Evolutionary conservation across 2,888 invertebrate species (phyloP).

Genomic region (Chrysina gloriosa): DNA sequence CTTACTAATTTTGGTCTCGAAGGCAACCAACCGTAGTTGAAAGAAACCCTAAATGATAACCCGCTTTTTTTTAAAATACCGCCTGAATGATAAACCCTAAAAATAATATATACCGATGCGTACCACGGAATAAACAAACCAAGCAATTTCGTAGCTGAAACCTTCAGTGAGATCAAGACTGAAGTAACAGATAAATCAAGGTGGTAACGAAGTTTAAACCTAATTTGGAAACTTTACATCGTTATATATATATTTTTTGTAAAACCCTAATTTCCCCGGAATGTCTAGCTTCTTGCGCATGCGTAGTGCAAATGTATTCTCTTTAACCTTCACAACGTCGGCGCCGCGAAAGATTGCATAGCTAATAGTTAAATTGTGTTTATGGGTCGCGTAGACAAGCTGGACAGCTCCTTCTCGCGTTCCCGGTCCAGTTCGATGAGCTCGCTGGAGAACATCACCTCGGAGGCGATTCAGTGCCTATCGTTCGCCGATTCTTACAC

Average conservation of each 20-base stretch:
- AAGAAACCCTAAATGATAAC: neutral
- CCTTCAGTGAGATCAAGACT: no score
- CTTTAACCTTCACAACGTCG: neutral
- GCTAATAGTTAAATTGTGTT: conserved; percentile 61
- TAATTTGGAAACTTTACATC: no score
- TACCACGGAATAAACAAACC: no score
- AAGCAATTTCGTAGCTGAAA: no score
- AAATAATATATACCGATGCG: neutral
- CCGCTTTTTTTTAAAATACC: no score
- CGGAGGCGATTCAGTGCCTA: conserved; percentile 95
- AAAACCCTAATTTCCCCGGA: conserved; percentile 31
- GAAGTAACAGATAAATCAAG: no score
- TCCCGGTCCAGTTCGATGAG: conserved; percentile 98
- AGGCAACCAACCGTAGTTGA: neutral
- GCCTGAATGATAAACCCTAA: neutral
- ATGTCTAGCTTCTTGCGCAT: conserved; percentile 56
- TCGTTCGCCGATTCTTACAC: conserved; percentile 96
- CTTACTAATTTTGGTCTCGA: conserved; percentile 6
- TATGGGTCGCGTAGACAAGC: conserved; percentile 90
- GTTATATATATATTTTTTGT: neutral
- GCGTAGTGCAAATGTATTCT: conserved; percentile 51
- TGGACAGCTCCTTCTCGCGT: conserved; percentile 96
- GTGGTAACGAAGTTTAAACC: no score
- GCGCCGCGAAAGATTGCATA: conserved; percentile 7
- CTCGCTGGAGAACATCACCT: conserved; percentile 95